Base-by-base conservation (phyloP, 2,113 vertebrate genomes). In the Varanus salvator region DNA sequence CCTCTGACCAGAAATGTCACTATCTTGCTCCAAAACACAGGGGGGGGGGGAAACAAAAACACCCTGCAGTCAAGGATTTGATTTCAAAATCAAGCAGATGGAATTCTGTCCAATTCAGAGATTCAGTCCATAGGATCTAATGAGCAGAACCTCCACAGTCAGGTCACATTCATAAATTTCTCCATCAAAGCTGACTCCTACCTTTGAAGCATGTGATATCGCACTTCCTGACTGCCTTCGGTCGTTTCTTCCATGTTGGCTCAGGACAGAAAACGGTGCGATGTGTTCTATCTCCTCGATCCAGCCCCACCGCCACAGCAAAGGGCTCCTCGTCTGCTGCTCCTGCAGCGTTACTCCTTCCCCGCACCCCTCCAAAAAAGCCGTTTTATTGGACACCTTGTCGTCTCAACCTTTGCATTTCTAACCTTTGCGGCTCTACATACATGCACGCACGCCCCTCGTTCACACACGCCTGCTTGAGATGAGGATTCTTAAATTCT, bases 171-270 rank as follows among this genome's bases (percentile, higher is more conserved):
- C 48, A 14, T 21, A 31, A 50, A 44, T 11, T n/a, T 34, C 12
- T 31, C 31, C 11, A 15, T n/a, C 6, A 1, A 64, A 38, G 2
- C 64, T 11, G 27, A 34, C 3, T 8, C 23, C 71, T 96, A 97
- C 96, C 97, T 97, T 82, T 96, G 95, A 92, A 97, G 95, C 96
- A 97, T 96, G 92, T 97, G 93, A 27, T 97, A 97, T 54, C 92
- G 96, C 93, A 96, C 95, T 34, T 96, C 96, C 84, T 96, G 94
- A 78, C 93, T 89, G 92, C 96, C 93, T 87, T 96, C 95, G 60
- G 93, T 78, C 82, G 93, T 93, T 86, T 95, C 95, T 89, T 97
- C 95, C 96, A 97, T 97, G 94, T 86, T 91, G 94, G 0, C 77
- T 89, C 85, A 64, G 29, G 31, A 34, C 60, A 34, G 4, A 23